Conservation (phyloP, 2,888 invertebrate species). For the Atethmia centrago region DNA sequence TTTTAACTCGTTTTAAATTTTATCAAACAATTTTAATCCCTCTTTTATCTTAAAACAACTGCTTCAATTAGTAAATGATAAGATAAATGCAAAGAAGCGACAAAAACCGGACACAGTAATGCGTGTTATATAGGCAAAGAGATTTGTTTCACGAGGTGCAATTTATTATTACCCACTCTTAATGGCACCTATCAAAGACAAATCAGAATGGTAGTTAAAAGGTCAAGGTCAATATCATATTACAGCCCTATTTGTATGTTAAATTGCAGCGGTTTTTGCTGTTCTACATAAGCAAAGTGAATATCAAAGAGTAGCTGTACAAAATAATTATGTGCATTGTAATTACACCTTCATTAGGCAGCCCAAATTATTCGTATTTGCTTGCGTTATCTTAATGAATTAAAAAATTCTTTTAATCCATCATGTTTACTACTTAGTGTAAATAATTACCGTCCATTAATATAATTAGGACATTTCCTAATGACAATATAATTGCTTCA, state of each 20-base stretch:
- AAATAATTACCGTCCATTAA: conserved; percentile 13
- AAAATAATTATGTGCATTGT: conserved; percentile 2
- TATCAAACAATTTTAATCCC: conserved; percentile 4
- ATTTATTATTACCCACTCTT: conserved; percentile 36
- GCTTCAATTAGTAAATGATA: conserved; percentile 31
- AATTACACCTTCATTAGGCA: conserved; percentile 6
- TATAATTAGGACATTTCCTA: conserved; percentile 48
- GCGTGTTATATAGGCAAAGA: neutral
- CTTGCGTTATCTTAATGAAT: conserved; percentile 24
- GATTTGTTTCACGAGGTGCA: neutral
- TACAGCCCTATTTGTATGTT: conserved; percentile 37
- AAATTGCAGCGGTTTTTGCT: conserved; percentile 23
- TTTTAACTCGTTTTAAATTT: conserved; percentile 15
- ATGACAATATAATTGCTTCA: conserved; percentile 49
- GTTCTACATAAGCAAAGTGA: conserved; percentile 28
- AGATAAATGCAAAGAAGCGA: conserved; percentile 21
- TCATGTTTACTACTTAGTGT: conserved; percentile 24
- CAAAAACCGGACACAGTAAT: neutral
- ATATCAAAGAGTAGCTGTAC: neutral
- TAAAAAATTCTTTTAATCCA: conserved; percentile 28
- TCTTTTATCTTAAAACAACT: conserved; percentile 41
- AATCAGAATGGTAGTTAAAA: conserved; percentile 57
- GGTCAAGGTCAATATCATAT: conserved; percentile 63
- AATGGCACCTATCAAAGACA: conserved; percentile 25
- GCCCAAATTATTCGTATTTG: conserved; percentile 14